Conservation (phyloP, 2,113 vertebrate genomes). For the Dromaius novaehollandiae region DNA sequence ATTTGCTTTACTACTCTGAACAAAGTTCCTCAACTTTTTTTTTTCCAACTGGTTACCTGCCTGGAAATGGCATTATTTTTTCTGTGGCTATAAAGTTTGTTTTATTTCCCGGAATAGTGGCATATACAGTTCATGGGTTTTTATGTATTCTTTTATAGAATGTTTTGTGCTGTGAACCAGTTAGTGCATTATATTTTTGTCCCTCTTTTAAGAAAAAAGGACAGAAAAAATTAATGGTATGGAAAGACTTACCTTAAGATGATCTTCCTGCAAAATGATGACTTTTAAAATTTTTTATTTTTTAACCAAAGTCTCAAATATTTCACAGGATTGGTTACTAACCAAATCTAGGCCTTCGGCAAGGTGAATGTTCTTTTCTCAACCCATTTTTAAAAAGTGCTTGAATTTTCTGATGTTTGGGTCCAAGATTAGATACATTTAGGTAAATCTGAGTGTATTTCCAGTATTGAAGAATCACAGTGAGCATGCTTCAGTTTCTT, state of each 20-base stretch:
- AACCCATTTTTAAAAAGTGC: neutral
- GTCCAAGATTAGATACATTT: neutral
- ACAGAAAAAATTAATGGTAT: neutral
- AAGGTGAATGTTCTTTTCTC: neutral
- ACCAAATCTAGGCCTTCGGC: neutral
- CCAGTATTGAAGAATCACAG: neutral
- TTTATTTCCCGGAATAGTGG: neutral
- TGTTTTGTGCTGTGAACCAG: neutral
- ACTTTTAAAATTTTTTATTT: too few species aligned
- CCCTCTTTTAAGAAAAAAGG: neutral
- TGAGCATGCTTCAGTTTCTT: neutral
- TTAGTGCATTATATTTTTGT: neutral
- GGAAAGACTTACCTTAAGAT: neutral
- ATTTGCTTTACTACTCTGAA: rapidly evolving
- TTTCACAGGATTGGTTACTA: neutral
- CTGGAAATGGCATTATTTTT: neutral
- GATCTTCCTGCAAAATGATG: neutral
- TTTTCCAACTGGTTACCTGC: neutral
- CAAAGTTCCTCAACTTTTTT: neutral
- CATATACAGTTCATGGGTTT: neutral
- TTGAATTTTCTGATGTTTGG: neutral
- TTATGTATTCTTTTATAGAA: neutral
- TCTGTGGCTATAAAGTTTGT: neutral
- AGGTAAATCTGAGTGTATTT: neutral
- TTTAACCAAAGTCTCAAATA: neutral